A percentile compares a stretch with the other conserved stretches of the same genome.
Conservation (phyloP, 1,140 invertebrate genomes). For the Polypedilum vanderplanki region DNA sequence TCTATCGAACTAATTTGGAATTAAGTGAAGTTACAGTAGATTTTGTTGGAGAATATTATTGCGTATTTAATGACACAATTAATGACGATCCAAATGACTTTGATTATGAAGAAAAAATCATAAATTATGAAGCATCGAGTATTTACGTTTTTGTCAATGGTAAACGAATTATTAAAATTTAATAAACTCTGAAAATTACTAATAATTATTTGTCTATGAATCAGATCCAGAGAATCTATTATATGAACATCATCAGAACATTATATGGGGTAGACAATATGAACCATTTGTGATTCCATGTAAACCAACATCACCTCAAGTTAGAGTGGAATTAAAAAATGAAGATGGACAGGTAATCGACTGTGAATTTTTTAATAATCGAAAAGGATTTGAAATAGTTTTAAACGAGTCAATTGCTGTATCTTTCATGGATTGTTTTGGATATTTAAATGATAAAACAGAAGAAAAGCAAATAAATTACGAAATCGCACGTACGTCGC, state of each 20-base stretch:
- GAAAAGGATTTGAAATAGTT: slow-evolving; percentile 30
- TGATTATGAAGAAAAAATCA: slow-evolving; percentile 40
- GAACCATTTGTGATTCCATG: slow-evolving; percentile 53
- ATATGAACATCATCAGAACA: slow-evolving; percentile 42
- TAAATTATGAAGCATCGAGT: slow-evolving; percentile 44
- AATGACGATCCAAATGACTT: slow-evolving; percentile 38
- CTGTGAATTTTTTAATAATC: slow-evolving; percentile 25
- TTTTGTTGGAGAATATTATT: slow-evolving; percentile 57
- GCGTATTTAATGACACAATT: slow-evolving; percentile 43
- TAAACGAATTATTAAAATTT: slow-evolving; percentile 39
- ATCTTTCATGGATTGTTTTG: slow-evolving; percentile 28
- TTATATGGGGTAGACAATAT: slow-evolving; percentile 44
- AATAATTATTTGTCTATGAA: slow-evolving; percentile 27
- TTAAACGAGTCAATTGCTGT: not conserved
- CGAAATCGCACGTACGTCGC: too few species aligned
- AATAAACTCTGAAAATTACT: too few species aligned
- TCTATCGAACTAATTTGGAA: slow-evolving; percentile 43
- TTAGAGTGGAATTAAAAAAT: slow-evolving; percentile 49
- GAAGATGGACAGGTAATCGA: slow-evolving; percentile 39
- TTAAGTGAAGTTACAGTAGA: slow-evolving; percentile 44
- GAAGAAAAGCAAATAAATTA: not conserved
- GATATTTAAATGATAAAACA: not conserved
- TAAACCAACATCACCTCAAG: slow-evolving; percentile 58
- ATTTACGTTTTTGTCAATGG: slow-evolving; percentile 61
- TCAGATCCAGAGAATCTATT: slow-evolving; percentile 50